Evolutionary conservation across 2,888 invertebrate genomes (phyloP).

Genomic region (Sinopyrophorus schimmeli): DNA sequence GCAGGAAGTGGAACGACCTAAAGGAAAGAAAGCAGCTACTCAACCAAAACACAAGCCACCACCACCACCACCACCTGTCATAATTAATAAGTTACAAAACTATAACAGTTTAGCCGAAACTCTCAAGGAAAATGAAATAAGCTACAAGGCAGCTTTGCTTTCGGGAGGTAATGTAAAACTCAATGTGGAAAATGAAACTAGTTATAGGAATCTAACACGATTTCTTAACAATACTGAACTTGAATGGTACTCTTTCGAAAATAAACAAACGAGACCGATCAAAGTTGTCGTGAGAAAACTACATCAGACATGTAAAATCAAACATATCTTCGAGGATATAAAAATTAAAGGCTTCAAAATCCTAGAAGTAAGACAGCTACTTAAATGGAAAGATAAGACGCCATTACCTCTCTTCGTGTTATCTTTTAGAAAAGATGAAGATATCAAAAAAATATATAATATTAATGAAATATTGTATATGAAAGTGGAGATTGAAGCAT

Average conservation of each 20-base stretch:
- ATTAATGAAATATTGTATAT: slow-evolving; percentile 14
- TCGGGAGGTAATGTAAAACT: slow-evolving; percentile 13
- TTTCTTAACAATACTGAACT: slow-evolving; percentile 11
- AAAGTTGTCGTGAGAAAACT: slow-evolving; percentile 15
- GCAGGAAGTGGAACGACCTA: slow-evolving; percentile 3
- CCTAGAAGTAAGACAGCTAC: slow-evolving; percentile 5
- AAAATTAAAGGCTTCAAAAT: slow-evolving; percentile 12
- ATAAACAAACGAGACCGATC: slow-evolving; percentile 15
- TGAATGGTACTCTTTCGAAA: slow-evolving; percentile 16
- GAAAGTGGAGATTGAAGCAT: slow-evolving; percentile 21
- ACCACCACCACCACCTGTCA: slow-evolving; percentile 6
- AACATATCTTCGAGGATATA: slow-evolving; percentile 8
- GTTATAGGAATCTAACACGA: slow-evolving; percentile 15
- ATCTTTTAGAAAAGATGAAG: slow-evolving; percentile 16
- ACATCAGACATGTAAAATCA: slow-evolving; percentile 9
- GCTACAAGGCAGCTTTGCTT: slow-evolving; percentile 4
- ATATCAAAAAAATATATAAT: slow-evolving; percentile 21
- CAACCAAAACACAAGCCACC: slow-evolving; percentile 8
- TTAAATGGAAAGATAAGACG: slow-evolving; percentile 14
- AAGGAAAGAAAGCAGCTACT: slow-evolving; percentile 4
- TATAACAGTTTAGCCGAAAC: slow-evolving; percentile 7
- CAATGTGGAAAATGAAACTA: slow-evolving; percentile 12
- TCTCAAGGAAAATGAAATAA: too few relatives aligned
- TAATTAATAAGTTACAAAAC: slow-evolving; percentile 7
- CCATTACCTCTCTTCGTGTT: slow-evolving; percentile 16